These are phyloP conservation scores for Eupithecia subumbrata DNA, from an alignment of 2,888 invertebrate genomes.

Conservation along the genomic window DNA sequence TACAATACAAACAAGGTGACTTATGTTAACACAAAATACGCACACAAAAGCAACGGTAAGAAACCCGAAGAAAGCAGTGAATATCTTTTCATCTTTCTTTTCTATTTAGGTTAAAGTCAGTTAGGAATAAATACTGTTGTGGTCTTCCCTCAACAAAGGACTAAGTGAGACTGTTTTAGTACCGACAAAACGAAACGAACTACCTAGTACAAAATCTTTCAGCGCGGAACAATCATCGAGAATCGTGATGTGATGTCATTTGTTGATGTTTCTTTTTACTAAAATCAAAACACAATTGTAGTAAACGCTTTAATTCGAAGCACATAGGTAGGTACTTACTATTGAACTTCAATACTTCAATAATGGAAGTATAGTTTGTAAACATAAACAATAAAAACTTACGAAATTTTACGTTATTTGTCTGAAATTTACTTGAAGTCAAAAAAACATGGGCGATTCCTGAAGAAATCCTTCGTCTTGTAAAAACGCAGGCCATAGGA, in stretches of 20 bases:
- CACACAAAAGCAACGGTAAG: slow-evolving; percentile 8
- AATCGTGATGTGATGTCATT: slow-evolving; percentile 20
- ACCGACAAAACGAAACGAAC: slow-evolving; percentile 11
- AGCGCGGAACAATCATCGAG: slow-evolving; percentile 31
- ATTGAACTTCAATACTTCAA: no score
- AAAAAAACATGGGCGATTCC: not conserved
- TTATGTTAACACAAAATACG: not conserved
- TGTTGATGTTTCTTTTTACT: slow-evolving; percentile 2
- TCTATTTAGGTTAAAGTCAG: not conserved
- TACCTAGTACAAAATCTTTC: slow-evolving; percentile 26
- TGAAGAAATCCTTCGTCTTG: no score
- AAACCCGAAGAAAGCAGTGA: not conserved
- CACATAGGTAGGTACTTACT: not conserved
- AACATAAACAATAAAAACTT: not conserved
- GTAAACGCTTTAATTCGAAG: not conserved
- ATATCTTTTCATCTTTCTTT: slow-evolving; percentile 6
- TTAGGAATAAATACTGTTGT: slow-evolving; percentile 29
- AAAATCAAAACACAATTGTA: slow-evolving; percentile 9
- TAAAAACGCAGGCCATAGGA: no score
- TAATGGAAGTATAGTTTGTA: not conserved
- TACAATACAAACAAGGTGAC: no score
- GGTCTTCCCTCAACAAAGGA: slow-evolving; percentile 22
- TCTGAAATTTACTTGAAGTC: not conserved
- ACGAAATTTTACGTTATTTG: not conserved
- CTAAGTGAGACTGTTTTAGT: slow-evolving; percentile 18